These are phyloP conservation scores for Limnephilus lunatus DNA, from an alignment of 2,888 invertebrate species.

Conservation along the genomic window DNA sequence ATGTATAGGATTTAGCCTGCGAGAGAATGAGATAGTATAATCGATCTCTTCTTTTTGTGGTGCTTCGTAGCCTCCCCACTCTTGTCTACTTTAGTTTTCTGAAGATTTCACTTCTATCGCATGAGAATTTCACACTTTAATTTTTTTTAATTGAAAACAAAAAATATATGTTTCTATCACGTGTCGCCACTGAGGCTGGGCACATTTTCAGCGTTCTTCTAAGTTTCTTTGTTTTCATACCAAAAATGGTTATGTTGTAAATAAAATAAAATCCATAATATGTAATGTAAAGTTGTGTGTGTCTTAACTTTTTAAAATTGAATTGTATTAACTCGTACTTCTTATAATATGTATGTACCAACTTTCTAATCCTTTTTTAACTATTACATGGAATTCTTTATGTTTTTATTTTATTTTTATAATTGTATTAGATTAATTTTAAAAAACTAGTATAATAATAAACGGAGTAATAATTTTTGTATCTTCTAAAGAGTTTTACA, in stretches of 20 bases:
- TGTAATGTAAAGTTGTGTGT: background rate
- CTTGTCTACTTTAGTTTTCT: no score
- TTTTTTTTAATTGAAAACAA: no score
- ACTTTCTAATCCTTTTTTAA: background rate
- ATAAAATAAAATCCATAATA: background rate
- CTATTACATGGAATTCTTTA: background rate
- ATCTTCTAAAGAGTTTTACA: background rate
- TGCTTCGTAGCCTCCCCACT: no score
- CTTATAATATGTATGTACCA: background rate
- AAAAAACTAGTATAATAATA: background rate
- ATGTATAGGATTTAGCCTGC: no score
- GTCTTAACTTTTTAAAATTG: background rate
- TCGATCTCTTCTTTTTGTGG: no score
- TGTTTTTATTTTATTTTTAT: background rate
- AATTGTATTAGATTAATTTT: background rate
- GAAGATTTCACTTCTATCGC: no score
- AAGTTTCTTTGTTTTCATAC: background rate
- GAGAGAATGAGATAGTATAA: no score
- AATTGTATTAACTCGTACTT: background rate
- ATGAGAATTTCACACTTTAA: no score
- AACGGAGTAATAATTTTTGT: background rate
- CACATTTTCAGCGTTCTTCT: background rate
- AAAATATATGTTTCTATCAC: no score
- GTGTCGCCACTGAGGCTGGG: background rate
- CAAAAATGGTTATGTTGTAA: background rate